A percentile compares a stretch with the other conserved stretches of the same genome.
These are phyloP conservation scores for Eilema sororculum DNA, from an alignment of 2,888 invertebrate species.

Conservation along the genomic window DNA sequence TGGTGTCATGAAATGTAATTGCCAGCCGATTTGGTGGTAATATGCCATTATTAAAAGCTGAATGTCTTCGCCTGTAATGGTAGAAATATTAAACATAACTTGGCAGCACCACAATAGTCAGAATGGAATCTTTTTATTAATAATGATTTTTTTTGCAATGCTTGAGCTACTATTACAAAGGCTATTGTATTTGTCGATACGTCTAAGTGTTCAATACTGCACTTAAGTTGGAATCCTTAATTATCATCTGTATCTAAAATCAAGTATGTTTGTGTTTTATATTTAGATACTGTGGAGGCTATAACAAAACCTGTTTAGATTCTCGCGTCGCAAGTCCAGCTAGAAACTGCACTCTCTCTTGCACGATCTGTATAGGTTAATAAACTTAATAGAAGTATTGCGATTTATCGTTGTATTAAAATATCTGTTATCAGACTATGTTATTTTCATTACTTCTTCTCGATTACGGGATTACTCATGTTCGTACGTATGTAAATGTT, in stretches of 20 bases:
- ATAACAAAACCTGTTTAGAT: constrained; percentile 54
- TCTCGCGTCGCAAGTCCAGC: constrained; percentile 44
- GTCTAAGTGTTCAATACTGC: background rate
- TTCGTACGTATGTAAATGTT: constrained; percentile 14
- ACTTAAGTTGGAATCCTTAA: background rate
- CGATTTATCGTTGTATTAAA: constrained; percentile 25
- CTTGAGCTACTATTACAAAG: background rate
- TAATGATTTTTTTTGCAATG: background rate
- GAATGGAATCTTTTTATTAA: constrained; percentile 27
- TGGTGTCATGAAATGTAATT: constrained; percentile 50
- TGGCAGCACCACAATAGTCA: constrained; percentile 24
- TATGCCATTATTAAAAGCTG: constrained; percentile 42
- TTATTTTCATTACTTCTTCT: constrained; percentile 15
- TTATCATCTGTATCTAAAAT: background rate
- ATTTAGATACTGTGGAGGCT: constrained; percentile 22
- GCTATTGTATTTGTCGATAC: background rate
- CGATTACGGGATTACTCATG: constrained; percentile 16
- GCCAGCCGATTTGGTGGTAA: constrained; percentile 48
- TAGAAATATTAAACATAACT: constrained; percentile 30
- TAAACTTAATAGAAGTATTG: constrained; percentile 44
- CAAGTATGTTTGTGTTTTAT: constrained; percentile 3
- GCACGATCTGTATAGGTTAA: constrained; percentile 40
- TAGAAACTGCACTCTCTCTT: constrained; percentile 62
- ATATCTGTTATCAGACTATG: constrained; percentile 20
- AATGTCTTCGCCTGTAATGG: constrained; percentile 26